Conservation (phyloP, 2,113 vertebrate species). For the Xiphophorus maculatus region DNA sequence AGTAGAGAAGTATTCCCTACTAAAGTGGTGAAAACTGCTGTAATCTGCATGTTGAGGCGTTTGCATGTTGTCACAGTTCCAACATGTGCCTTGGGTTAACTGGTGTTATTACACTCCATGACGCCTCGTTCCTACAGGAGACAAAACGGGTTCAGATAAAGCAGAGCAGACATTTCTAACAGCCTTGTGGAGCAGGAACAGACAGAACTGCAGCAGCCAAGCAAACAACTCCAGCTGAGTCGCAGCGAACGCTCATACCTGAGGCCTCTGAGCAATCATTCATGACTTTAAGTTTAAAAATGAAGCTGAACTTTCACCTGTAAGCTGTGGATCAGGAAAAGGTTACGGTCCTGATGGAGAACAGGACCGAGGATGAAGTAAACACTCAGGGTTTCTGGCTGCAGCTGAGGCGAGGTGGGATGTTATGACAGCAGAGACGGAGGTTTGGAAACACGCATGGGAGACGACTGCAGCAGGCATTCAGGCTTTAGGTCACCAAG, state of each 20-base stretch:
- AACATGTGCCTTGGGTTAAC: background rate
- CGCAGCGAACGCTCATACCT: background rate
- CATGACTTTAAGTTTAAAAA: constrained; percentile 9
- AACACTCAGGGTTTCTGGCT: constrained; percentile 19
- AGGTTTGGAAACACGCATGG: fast-evolving
- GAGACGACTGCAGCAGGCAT: background rate
- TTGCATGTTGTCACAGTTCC: background rate
- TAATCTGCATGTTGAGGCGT: background rate
- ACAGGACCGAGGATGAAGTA: background rate
- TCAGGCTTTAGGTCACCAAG: background rate
- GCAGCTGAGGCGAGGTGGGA: background rate
- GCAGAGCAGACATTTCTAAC: background rate
- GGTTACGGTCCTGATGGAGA: background rate
- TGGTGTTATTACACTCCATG: background rate
- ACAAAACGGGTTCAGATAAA: background rate
- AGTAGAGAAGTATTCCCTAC: background rate
- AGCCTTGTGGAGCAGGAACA: background rate
- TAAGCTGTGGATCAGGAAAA: background rate
- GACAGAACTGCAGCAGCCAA: too few species aligned
- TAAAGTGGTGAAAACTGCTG: background rate
- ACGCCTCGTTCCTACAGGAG: background rate
- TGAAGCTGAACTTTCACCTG: constrained; percentile 19
- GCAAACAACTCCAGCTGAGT: background rate
- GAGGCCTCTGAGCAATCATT: background rate
- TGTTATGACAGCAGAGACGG: constrained; percentile 17